Conservation (phyloP, 2,113 vertebrate species). For the Scalopus aquaticus region DNA sequence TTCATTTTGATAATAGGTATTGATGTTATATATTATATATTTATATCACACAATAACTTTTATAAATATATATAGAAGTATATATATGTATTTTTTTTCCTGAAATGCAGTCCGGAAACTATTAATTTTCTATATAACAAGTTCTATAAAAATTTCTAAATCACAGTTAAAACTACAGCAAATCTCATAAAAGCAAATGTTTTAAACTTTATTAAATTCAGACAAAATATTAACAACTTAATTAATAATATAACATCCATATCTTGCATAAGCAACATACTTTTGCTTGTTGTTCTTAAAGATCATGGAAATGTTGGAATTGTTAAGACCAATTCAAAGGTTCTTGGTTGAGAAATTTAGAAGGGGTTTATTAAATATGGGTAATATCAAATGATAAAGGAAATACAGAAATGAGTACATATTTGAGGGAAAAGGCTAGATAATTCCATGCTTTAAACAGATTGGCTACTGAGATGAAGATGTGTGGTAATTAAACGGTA, state of each 20-base stretch:
- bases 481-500: neutral
- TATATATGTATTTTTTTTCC: too few relatives aligned
- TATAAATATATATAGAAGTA: neutral
- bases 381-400: neutral
- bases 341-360: neutral
- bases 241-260: neutral
- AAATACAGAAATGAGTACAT: neutral
- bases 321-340: neutral
- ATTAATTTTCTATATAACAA: neutral
- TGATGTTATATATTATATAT: neutral
- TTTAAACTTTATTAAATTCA: slow-evolving; percentile 27
- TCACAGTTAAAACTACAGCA: neutral
- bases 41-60: neutral
- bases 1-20: neutral
- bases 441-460: neutral
- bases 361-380: neutral
- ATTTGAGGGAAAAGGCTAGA: neutral
- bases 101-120: slow-evolving; percentile 24
- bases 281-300: slow-evolving; percentile 18
- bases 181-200: neutral
- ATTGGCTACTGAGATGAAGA: neutral
- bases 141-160: neutral
- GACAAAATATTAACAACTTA: slow-evolving; percentile 14
- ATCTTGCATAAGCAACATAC: neutral
- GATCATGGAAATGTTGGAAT: neutral